These are phyloP conservation scores for Chionomys nivalis DNA, from an alignment of 2,113 vertebrate genomes.

Conservation along the genomic window DNA sequence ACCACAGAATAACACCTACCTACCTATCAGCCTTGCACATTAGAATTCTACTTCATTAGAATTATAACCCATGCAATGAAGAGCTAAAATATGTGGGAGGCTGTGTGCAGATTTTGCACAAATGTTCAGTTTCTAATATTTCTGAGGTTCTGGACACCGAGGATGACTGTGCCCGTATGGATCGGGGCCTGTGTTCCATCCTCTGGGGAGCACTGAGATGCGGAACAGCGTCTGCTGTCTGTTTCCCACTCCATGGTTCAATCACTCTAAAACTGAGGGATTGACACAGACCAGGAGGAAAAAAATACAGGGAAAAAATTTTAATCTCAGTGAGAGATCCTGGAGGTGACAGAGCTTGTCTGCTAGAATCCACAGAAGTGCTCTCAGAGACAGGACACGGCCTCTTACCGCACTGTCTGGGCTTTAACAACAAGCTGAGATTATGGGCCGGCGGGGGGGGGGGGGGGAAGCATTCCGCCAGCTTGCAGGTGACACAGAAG, in stretches of 20 bases:
- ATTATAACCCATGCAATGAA: background rate
- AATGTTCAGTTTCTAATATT: background rate
- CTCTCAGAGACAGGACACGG: background rate
- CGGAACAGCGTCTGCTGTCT: background rate
- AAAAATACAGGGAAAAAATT: background rate
- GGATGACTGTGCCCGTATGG: rapidly evolving
- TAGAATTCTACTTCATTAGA: background rate
- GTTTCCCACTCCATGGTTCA: background rate
- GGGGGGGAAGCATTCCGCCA: background rate
- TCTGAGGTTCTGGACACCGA: background rate
- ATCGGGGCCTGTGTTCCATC: background rate
- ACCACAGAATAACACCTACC: background rate
- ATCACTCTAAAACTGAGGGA: background rate
- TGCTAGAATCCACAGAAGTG: background rate
- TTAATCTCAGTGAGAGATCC: background rate
- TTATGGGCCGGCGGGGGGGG: background rate
- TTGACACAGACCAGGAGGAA: background rate
- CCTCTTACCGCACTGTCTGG: background rate
- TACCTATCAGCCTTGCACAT: too few relatives aligned
- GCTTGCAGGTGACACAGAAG: background rate
- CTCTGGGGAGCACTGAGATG: background rate
- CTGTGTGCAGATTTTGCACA: background rate
- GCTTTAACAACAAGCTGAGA: background rate
- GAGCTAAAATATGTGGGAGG: background rate
- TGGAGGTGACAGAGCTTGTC: background rate